phyloP scores from a whole-genome alignment of 2,113 vertebrate genomes.

The Turdus rufiventris region DNA sequence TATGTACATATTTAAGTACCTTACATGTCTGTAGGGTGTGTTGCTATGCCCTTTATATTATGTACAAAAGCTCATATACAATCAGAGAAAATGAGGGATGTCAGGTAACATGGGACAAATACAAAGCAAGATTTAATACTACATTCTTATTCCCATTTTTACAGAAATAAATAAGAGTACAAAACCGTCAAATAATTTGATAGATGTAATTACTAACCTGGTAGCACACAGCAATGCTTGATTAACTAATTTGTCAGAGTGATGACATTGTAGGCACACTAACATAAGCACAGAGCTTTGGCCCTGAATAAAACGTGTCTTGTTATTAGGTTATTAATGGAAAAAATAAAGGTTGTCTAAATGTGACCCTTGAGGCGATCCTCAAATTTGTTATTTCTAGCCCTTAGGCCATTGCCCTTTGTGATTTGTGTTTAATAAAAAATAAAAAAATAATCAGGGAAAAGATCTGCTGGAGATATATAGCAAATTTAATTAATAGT shows the following conservation, averaged over 20 bases:
- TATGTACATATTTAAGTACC: neutral
- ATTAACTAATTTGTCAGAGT: slow-evolving; percentile 6
- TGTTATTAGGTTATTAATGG: slow-evolving; percentile 23
- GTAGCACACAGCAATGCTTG: neutral
- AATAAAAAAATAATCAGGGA: slow-evolving; percentile 4
- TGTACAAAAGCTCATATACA: neutral
- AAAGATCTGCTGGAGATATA: neutral
- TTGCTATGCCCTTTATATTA: neutral
- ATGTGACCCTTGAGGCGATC: neutral
- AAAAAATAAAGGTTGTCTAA: neutral
- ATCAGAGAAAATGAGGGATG: neutral
- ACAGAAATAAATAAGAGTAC: neutral
- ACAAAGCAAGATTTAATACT: neutral
- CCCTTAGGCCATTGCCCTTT: neutral
- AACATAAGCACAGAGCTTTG: slow-evolving; percentile 2
- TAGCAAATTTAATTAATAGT: neutral
- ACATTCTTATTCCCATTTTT: neutral
- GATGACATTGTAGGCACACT: neutral
- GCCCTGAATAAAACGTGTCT: neutral
- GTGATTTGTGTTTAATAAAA: neutral
- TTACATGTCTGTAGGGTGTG: neutral
- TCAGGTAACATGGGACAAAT: neutral
- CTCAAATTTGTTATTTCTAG: slow-evolving; percentile 18
- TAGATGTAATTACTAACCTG: neutral
- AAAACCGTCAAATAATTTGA: neutral